A percentile compares a stretch with the other conserved stretches of the same genome.
phyloP scores from a whole-genome alignment of 2,888 invertebrate genomes.

The Coremacera marginata region DNA sequence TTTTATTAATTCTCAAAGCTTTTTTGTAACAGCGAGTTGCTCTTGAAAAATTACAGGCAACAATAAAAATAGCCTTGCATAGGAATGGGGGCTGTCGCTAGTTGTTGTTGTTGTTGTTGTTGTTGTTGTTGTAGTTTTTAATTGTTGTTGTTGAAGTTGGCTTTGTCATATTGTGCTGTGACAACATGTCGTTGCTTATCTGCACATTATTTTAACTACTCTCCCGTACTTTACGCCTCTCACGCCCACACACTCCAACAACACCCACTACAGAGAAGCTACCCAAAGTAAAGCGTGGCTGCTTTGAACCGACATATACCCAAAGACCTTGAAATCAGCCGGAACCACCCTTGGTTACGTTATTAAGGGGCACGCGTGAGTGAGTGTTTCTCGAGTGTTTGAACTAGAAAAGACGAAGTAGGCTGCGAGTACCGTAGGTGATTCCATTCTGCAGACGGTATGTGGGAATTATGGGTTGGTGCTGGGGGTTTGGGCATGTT shows the following conservation, averaged over 20 bases:
- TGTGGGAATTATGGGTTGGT: no score
- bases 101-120: not conserved
- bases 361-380: not conserved
- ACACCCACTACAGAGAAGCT: not conserved
- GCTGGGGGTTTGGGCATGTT: not conserved
- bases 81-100: not conserved
- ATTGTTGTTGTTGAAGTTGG: not conserved
- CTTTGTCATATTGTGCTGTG: not conserved
- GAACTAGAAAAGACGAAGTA: not conserved
- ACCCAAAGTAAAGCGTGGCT: not conserved
- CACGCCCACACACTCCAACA: not conserved
- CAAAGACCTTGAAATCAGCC: constrained; percentile 34
- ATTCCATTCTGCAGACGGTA: no score
- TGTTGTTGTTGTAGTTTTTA: not conserved
- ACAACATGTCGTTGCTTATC: constrained; percentile 11
- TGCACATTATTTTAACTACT: not conserved
- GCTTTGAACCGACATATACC: not conserved
- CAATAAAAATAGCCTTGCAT: constrained; percentile 22
- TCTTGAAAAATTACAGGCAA: not conserved
- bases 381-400: not conserved
- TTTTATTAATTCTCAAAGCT: not conserved
- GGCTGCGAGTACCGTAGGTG: no score
- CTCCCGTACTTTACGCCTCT: not conserved
- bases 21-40: not conserved
- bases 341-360: constrained; percentile 24